Percentiles rank a stretch among this genome's conserved stretches.
Conservation (phyloP, 2,113 vertebrate genomes). For the Bos indicus region DNA sequence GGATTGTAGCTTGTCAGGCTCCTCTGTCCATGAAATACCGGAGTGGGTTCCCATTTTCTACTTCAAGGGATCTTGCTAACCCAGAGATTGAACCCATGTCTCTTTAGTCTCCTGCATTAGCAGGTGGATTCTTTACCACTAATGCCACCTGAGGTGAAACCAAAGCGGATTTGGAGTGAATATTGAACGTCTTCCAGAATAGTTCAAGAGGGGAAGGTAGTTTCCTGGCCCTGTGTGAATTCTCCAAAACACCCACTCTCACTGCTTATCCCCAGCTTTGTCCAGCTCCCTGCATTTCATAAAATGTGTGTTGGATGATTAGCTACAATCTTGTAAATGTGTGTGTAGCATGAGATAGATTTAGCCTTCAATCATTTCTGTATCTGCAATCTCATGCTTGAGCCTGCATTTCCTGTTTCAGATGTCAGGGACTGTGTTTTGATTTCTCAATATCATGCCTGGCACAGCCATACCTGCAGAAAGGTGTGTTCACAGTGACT, state of each 20-base stretch:
- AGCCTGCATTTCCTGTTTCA: conserved; percentile 42
- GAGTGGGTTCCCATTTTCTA: not conserved
- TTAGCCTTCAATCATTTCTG: not conserved
- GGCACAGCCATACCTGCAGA: not conserved
- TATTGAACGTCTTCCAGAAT: not conserved
- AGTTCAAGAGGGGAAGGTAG: not conserved
- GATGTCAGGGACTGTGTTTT: not conserved
- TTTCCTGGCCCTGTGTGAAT: not conserved
- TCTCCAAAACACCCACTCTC: not conserved
- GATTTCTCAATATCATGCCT: conserved; percentile 8
- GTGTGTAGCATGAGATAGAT: not conserved
- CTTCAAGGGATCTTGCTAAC: not conserved
- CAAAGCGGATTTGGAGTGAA: not conserved
- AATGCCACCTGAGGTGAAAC: not conserved
- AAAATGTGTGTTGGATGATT: not conserved
- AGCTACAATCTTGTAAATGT: not conserved
- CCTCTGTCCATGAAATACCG: not conserved
- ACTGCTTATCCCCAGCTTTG: not conserved
- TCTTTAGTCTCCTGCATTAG: not conserved
- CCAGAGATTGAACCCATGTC: not conserved
- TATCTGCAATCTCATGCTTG: not conserved
- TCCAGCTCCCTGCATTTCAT: not conserved
- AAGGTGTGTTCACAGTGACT: not conserved
- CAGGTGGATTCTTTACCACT: not conserved
- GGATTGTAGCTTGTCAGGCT: not conserved